Base-by-base conservation (phyloP, 2,113 vertebrate genomes). In the Glaucomys volans region DNA sequence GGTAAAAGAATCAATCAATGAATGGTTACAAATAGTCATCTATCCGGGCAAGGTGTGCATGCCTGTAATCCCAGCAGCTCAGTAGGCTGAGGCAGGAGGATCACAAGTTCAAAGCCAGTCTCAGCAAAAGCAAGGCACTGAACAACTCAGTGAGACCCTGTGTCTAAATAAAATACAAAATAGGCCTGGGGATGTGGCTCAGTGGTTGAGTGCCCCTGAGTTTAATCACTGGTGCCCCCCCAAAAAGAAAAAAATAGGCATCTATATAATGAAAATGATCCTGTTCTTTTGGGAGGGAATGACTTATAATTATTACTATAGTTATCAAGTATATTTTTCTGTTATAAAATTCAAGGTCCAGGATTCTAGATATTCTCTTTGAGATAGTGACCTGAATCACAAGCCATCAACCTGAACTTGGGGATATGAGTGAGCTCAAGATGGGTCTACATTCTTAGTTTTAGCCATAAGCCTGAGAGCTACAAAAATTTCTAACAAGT, bases 341-440 rank as follows among this genome's bases (percentile, higher is more conserved):
- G 8, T 44, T 67, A 74, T 57, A 77, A 87, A 50, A 82, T 57
- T 77, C 28, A 83, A 95, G 42, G 75, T 24, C 79, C 1, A 30
- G 14, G 35, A 79, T 87, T 71, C 69, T 87, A 79, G 86, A 90
- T 67, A 87, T 74, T 93, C 37, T 6, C 50, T 96, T 72, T 74
- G 24, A 87, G 3, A 18, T 69, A 50, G 24, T 72, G 69, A 87
- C 35, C 32, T 17, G 8, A 42, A 8, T 18, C 17, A 64, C 44
- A 87, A 90, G 37, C 24, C n/a, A 76, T 87, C 86, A 44, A 59
- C 77, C 4, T 90, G 35, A 71, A 77, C 1, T 35, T 67, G 42
- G 20, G 30, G 24, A 79, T 32, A 22, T 52, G 30, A 82, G 26
- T 64, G 72, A 85, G 50, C 77, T 88, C 7, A 88, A 85, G 42